Base-by-base conservation (phyloP, 1,140 invertebrate species). In the Helicoverpa zea region DNA sequence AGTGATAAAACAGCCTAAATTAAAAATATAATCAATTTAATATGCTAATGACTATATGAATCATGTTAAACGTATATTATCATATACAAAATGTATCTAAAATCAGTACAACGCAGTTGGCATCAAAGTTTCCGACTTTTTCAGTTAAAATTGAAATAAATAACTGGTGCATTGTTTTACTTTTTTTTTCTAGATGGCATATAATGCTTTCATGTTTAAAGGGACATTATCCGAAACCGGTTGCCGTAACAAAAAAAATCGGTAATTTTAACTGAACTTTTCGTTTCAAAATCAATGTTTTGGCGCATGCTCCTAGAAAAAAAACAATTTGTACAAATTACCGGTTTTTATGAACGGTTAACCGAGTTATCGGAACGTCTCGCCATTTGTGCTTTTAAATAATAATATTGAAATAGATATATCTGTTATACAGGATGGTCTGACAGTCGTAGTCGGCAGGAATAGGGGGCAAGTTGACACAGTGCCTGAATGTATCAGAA, bases 341-440 rank as follows among this genome's bases (percentile, higher is more conserved):
- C 12, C 5, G 30, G 29, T 51, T 49, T 18, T 18, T 49, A 52
- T 80, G 61, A 51, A 49, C 76, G 73, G 61, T 74, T 54, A 29
- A 52, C 7, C 43, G 16, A 72, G 16, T 7, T n/a, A 52, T 3
- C 10, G 16, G 68, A 13, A n/a, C 29, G 81, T 88, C 87, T 83
- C 86, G 90, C 92, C 91, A 89, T 90, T 90, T 85, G 92, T 93
- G 92, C 92, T 94, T 93, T 91, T 89, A 86, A 89, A 82, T 81
- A 83, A 79, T 81, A 72, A 81, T 77, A 73, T 51, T 43, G 43
- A 70, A 79, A 79, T 79, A 79, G 76, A 59, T 79, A 23, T 68
- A 68, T 68, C 64, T 23, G 51, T 68, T 35, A 49, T 13, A 23
- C 70, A 79, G 63, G 52, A 59, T 58, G 76, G 16, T 70, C 63